These are phyloP conservation scores for Empis stercorea DNA, from an alignment of 2,888 invertebrate species.

Conservation along the genomic window DNA sequence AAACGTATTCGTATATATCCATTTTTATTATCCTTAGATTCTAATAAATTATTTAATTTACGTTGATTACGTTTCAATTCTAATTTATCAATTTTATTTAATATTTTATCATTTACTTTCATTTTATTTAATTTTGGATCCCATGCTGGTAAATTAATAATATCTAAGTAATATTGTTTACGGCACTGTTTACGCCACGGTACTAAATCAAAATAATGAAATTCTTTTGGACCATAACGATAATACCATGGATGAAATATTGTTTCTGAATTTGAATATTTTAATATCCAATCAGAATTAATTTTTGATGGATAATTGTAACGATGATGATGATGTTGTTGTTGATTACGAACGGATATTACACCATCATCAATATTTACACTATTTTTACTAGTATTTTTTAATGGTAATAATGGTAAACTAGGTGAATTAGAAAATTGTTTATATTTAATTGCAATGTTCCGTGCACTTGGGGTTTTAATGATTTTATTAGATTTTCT, in stretches of 20 bases:
- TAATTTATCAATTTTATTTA: slow-evolving; percentile 25
- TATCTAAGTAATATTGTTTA: slow-evolving; percentile 21
- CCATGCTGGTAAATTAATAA: slow-evolving; percentile 17
- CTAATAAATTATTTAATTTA: slow-evolving; percentile 28
- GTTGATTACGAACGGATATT: slow-evolving; percentile 8
- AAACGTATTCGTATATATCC: slow-evolving; percentile 52
- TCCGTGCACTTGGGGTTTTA: neutral
- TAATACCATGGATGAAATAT: slow-evolving; percentile 32
- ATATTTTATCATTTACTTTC: slow-evolving; percentile 16
- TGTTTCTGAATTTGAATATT: slow-evolving; percentile 25
- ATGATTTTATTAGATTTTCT: neutral
- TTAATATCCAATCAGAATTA: slow-evolving; percentile 29
- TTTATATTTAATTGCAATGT: neutral
- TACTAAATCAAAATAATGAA: slow-evolving; percentile 32
- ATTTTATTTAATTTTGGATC: neutral
- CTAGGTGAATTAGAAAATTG: neutral
- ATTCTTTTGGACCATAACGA: slow-evolving; percentile 18
- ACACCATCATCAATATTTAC: slow-evolving; percentile 4
- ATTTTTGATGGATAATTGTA: no score
- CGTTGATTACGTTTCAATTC: slow-evolving; percentile 27
- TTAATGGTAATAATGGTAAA: neutral
- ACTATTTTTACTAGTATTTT: neutral
- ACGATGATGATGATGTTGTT: no score
- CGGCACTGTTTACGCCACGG: slow-evolving; percentile 28
- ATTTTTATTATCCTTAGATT: slow-evolving; percentile 18